These are phyloP conservation scores for Leistus spinibarbis DNA, from an alignment of 2,888 invertebrate genomes.

Conservation along the genomic window DNA sequence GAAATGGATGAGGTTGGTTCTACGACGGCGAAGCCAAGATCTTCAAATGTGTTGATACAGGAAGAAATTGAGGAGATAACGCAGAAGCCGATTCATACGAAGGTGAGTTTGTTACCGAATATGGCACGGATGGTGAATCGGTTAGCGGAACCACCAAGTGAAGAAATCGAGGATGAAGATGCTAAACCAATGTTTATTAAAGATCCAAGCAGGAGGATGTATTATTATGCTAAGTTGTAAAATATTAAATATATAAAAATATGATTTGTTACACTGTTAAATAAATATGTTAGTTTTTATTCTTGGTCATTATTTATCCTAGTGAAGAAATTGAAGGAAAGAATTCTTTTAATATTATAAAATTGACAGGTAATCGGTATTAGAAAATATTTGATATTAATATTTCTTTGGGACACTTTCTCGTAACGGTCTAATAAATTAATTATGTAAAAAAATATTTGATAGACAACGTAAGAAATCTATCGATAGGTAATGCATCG, in stretches of 20 bases:
- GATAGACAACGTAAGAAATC: background rate
- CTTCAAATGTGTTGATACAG: background rate
- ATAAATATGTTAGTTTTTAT: slow-evolving; percentile 2
- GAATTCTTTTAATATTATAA: too few species aligned
- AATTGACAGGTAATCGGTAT: too few species aligned
- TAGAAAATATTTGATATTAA: background rate
- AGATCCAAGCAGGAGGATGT: slow-evolving; percentile 55
- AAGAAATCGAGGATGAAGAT: background rate
- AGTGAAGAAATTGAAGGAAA: background rate
- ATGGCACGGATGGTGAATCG: slow-evolving; percentile 30
- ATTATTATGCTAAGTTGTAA: slow-evolving; percentile 51
- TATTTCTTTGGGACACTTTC: background rate
- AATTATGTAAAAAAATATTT: background rate
- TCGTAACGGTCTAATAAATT: background rate
- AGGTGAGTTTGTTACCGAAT: slow-evolving; percentile 22
- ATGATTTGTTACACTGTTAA: slow-evolving; percentile 5
- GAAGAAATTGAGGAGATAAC: slow-evolving; percentile 20
- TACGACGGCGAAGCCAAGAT: background rate
- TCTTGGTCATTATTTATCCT: background rate
- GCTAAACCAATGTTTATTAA: slow-evolving; percentile 48
- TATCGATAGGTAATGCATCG: background rate
- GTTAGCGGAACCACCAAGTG: slow-evolving; percentile 7
- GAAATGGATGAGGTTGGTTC: background rate
- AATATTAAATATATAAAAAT: slow-evolving; percentile 1
- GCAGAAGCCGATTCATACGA: slow-evolving; percentile 6